Evolutionary conservation across 2,797 vertebrate species (phyloP).

Genomic region (Thunnus albacares): DNA sequence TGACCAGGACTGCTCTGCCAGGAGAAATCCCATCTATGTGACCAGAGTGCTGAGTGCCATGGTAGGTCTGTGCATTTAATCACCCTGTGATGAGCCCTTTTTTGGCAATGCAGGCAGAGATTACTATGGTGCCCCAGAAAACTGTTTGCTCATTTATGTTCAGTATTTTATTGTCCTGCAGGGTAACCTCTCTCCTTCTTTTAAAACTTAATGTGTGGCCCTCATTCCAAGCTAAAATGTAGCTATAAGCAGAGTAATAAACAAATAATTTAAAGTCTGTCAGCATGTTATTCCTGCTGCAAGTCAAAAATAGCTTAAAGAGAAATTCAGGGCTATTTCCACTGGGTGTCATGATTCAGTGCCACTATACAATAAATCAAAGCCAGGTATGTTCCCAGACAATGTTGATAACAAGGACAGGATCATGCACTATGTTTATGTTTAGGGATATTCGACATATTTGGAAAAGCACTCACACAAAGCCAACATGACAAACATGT

Average conservation of each 20-base stretch:
- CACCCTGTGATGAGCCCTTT: neutral
- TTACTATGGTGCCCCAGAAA: slow-evolving; percentile 23
- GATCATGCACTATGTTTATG: neutral
- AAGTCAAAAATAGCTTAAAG: neutral
- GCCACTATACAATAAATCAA: neutral
- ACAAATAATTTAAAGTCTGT: neutral
- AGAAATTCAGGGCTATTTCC: slow-evolving; percentile 12
- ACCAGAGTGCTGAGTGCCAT: slow-evolving; percentile 92
- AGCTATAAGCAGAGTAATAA: neutral
- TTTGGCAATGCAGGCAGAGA: neutral
- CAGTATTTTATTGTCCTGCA: neutral
- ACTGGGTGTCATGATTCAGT: neutral
- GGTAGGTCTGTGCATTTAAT: slow-evolving; percentile 82
- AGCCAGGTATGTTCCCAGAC: neutral
- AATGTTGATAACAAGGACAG: neutral
- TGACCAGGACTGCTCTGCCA: slow-evolving; percentile 85
- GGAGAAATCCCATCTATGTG: slow-evolving; percentile 88
- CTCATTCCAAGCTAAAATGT: neutral
- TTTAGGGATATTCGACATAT: neutral
- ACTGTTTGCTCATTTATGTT: neutral
- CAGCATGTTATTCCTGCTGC: neutral
- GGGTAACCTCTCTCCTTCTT: neutral
- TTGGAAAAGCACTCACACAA: neutral
- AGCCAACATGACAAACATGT: neutral
- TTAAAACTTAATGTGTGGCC: neutral